A percentile compares a stretch with the other conserved stretches of the same genome.
phyloP scores from a whole-genome alignment of 2,797 vertebrate genomes.

The Periophthalmus magnuspinnatus region DNA sequence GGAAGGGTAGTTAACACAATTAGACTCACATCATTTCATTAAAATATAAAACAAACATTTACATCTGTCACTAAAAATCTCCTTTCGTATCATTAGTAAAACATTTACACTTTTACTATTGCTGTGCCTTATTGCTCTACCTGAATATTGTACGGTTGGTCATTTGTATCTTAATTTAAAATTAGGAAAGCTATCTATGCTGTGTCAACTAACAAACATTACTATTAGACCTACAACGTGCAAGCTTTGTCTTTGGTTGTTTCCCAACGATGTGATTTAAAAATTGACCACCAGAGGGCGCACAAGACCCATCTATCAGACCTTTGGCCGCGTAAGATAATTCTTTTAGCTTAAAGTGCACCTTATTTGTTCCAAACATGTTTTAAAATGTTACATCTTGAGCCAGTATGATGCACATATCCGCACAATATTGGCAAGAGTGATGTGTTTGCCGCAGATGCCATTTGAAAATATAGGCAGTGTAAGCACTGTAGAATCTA shows the following conservation, averaged over 20 bases:
- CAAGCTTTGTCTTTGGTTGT: not conserved
- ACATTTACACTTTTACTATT: no score
- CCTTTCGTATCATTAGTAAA: no score
- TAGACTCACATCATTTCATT: no score
- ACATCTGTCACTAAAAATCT: no score
- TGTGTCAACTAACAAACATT: not conserved
- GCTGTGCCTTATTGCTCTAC: no score
- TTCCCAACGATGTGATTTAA: not conserved
- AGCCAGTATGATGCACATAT: constrained; percentile 77
- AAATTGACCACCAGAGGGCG: constrained; percentile 42
- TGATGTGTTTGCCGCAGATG: constrained; percentile 91
- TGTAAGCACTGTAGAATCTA: constrained; percentile 99
- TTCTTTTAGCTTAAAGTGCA: constrained; percentile 66
- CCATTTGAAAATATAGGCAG: constrained; percentile 99
- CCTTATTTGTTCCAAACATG: constrained; percentile 93
- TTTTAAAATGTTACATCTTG: constrained; percentile 82
- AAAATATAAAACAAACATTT: no score
- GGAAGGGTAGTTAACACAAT: no score
- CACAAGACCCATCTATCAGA: constrained; percentile 26
- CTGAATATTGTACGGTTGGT: not conserved
- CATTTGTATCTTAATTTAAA: no score
- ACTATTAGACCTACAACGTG: not conserved
- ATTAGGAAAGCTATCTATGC: no score
- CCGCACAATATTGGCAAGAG: constrained; percentile 86
- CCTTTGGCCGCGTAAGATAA: constrained; percentile 35